Base-by-base conservation (phyloP, 2,797 vertebrate species). In the Trachops cirrhosus region DNA sequence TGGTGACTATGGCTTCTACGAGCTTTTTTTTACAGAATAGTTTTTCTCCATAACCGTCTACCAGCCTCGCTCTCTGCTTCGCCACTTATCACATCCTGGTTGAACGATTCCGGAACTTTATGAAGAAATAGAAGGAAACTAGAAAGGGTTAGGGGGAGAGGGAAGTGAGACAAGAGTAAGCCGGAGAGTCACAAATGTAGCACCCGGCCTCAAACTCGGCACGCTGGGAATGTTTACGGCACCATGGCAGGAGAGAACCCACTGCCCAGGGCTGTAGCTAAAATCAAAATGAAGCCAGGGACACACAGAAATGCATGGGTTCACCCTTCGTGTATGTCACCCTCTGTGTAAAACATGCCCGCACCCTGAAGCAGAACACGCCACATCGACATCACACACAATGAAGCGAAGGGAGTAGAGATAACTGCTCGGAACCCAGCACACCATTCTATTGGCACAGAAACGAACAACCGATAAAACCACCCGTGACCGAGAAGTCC, bases 141-240 rank as follows among this genome's bases (percentile, higher is more conserved):
- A 44, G 12, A 50, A 48, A 57, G 10, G 2, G 9, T 0, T 34
- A 39, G 3, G 2, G 21, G 46, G 32, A 1, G 12, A 62, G 22
- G 24, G 34, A 29, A 52, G 1, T 1, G 32, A 44, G 41, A 62
- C 16, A 15, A 26, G 9, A n/a, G 0, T 8, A 6, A 89, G 9
- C 22, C 9, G 2, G n/a, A 50, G 0, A 50, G 37, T 18, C 48
- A 16, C 1, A n/a, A 19, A 32, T 0, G 2, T 0, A 14, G 34
- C 34, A 46, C 9, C 34, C 41, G 26, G n/a, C 78, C 67, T 59
- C 75, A 21, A 48, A 22, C 4, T 10, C 14, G 2, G 44, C 15
- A 9, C 1, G 3, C 0, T 26, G 10, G 34, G 8, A 52, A 19
- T 3, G 14, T 12, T 7, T 18, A 18, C 10, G 52, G 12, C 1